These are phyloP conservation scores for Sterrhoptilus dennistouni DNA, from an alignment of 2,113 vertebrate species.

Conservation along the genomic window DNA sequence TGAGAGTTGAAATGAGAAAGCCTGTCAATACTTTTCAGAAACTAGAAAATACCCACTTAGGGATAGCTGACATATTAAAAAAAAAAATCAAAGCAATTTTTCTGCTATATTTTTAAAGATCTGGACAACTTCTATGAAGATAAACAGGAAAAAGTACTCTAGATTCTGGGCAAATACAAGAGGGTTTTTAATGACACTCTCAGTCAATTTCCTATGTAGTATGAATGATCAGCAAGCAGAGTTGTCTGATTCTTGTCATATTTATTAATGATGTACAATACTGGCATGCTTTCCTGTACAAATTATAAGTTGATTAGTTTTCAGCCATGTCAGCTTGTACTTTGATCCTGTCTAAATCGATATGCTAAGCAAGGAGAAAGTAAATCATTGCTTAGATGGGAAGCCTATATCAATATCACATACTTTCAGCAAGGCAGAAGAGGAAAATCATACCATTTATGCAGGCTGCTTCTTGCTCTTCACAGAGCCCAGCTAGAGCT, in stretches of 20 bases:
- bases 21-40: neutral
- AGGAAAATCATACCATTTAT: neutral
- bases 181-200: neutral
- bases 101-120: neutral
- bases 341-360: constrained; percentile 28
- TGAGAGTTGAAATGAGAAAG: constrained; percentile 3
- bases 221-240: constrained; percentile 23
- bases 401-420: neutral
- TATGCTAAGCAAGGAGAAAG: constrained; percentile 18
- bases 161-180: neutral
- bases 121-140: neutral
- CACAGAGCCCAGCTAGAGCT: neutral
- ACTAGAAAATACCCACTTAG: neutral
- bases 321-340: constrained; percentile 10
- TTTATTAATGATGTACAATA: constrained; percentile 52
- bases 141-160: neutral
- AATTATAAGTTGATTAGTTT: constrained; percentile 54
- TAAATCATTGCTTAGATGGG: constrained; percentile 18
- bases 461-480: neutral
- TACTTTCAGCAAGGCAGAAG: neutral
- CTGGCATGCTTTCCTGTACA: neutral
- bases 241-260: constrained; percentile 30
- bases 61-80: neutral
- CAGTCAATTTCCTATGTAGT: constrained; percentile 11
- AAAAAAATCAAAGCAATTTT: constrained; percentile 17